Evolutionary conservation across 2,888 invertebrate species (phyloP).

Genomic region (Agrochola lychnidis): DNA sequence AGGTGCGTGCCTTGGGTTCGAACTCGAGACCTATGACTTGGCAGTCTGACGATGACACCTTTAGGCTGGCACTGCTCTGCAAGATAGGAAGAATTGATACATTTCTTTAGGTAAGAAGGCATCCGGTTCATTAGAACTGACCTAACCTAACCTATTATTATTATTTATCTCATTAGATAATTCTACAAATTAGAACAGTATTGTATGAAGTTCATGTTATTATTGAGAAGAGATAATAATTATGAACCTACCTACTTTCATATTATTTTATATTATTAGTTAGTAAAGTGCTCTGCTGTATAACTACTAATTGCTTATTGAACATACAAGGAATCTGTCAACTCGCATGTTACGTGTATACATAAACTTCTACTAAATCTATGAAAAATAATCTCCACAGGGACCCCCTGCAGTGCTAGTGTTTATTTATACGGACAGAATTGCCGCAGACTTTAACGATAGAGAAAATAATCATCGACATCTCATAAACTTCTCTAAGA

Average conservation of each 20-base stretch:
- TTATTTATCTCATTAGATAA: neutral
- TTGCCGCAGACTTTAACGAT: conserved; percentile 61
- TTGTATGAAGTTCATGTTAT: neutral
- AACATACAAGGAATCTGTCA: conserved; percentile 23
- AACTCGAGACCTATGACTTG: too few relatives aligned
- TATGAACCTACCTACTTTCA: conserved; percentile 8
- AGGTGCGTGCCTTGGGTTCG: too few relatives aligned
- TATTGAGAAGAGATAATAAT: conserved; percentile 14
- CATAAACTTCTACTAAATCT: conserved; percentile 55
- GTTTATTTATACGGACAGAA: conserved; percentile 73
- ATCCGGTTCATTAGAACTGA: conserved; percentile 5
- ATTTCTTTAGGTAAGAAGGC: conserved; percentile 11
- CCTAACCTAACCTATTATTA: too few relatives aligned
- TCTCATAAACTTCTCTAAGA: conserved; percentile 23
- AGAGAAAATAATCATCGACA: conserved; percentile 39
- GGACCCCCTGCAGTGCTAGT: conserved; percentile 75
- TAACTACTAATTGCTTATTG: conserved; percentile 6
- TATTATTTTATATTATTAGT: conserved; percentile 18
- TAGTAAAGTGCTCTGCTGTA: conserved; percentile 9
- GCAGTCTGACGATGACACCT: too few relatives aligned
- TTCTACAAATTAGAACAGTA: conserved; percentile 5
- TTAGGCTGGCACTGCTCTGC: too few relatives aligned
- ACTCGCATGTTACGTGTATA: conserved; percentile 25
- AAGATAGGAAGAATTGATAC: neutral
- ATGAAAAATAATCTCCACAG: conserved; percentile 54